Evolutionary conservation across 2,888 invertebrate species (phyloP), one percentile per base, ranked within the genome.

Genomic region (Drosophila longiperda): DNA sequence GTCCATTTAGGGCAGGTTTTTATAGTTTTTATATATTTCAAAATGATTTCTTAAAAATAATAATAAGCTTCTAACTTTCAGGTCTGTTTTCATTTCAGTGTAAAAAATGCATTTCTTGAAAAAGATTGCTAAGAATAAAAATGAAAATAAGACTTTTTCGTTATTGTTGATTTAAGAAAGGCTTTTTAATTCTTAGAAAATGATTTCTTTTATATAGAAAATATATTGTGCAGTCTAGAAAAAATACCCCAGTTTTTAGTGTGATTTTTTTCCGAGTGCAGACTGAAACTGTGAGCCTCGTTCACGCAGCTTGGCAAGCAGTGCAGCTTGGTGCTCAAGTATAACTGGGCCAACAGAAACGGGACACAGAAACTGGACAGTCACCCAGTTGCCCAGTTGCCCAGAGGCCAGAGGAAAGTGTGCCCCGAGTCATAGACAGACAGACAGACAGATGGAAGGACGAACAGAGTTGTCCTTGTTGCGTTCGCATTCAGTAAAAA

Each of bases 311-410:
- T 20, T 12, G 60, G 40, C 57, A 45, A 33, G 26, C 32, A 50
- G 34, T 49, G 40, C 36, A 66, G 68, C 33, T 42, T 42, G 42
- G 42, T 42, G 42, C 42, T 61, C 48, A 50, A 70, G 76, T 50
- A 26, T 32, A 42, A 49, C 11, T 49, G 33, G 33, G 54, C 36
- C 42, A 68, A 36, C 26, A 15, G n/a, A 78, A 55, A 55, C 50
- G 23, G 42, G 45, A 23, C 63, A 59, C 12, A 55, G 26, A 23
- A 78, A 79, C 90, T 90, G 84, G 84, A 88, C 87, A 79, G 49
- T 66, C 60, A 50, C 50, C 52, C 55, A 55, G 26, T 23, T 45
- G 36, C 17, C 17, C 26, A 26, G 36, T 17, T n/a, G 36, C 26
- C 23, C 9, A 26, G 17, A 34, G 17, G 17, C 17, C 23, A 45